These are phyloP conservation scores for Numenius phaeopus DNA, from an alignment of 2,797 vertebrate species.

Conservation along the genomic window DNA sequence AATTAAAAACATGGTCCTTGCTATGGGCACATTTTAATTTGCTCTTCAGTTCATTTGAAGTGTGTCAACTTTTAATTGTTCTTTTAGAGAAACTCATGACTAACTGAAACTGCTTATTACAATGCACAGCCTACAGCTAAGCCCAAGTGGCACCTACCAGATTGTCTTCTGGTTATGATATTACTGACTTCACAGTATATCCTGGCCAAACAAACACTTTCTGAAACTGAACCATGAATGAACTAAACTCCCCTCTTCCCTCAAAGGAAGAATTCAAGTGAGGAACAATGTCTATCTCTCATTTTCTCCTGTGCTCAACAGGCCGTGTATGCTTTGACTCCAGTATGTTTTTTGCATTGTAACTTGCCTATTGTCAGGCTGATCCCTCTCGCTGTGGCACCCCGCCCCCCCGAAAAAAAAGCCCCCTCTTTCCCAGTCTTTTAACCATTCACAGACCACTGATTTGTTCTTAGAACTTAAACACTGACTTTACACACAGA, in stretches of 20 bases:
- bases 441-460: neutral
- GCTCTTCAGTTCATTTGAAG: conserved; percentile 29
- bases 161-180: neutral
- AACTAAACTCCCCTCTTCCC: neutral
- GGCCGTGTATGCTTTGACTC: rapidly evolving
- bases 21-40: conserved; percentile 19
- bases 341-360: neutral
- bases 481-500: neutral
- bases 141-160: neutral
- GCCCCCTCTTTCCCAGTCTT: neutral
- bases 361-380: neutral
- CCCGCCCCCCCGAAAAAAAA: rapidly evolving
- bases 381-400: rapidly evolving
- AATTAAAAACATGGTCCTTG: neutral
- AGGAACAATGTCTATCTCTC: rapidly evolving
- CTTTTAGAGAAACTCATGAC: neutral
- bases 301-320: neutral
- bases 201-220: neutral
- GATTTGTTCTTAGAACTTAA: neutral
- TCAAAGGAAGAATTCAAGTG: neutral
- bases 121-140: neutral
- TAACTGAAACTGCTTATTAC: neutral
- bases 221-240: neutral
- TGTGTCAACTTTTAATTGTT: conserved; percentile 23
- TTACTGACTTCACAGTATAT: neutral